Evolutionary conservation across 2,113 vertebrate genomes (phyloP).

Genomic region (Isurus oxyrinchus): DNA sequence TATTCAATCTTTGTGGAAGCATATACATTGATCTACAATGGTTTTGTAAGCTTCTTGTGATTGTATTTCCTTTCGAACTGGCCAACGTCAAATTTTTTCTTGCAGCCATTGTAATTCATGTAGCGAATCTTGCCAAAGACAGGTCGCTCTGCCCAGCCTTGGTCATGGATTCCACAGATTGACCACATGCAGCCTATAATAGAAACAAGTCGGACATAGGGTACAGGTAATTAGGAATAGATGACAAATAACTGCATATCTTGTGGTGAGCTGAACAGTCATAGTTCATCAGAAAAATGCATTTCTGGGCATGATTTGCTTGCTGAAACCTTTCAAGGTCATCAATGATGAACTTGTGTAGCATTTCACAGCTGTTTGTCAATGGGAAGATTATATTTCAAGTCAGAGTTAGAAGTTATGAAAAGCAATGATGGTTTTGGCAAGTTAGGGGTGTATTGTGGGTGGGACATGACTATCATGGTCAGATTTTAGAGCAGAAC

Average conservation of each 20-base stretch:
- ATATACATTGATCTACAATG: background rate
- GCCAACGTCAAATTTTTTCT: constrained; percentile 73
- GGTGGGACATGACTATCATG: background rate
- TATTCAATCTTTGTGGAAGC: background rate
- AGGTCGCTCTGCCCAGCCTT: constrained; percentile 70
- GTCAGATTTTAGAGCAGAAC: background rate
- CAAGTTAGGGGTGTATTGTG: background rate
- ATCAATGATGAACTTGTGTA: background rate
- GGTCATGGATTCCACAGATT: constrained; percentile 79
- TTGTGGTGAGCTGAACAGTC: no score
- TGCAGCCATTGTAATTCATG: constrained; percentile 86
- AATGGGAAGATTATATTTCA: background rate
- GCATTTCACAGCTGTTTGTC: background rate
- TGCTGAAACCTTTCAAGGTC: background rate
- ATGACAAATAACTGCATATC: background rate
- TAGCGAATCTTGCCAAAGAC: constrained; percentile 82
- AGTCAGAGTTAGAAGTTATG: background rate
- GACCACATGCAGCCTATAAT: constrained; percentile 79
- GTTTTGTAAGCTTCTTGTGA: constrained; percentile 37
- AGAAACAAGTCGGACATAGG: background rate
- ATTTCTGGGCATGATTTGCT: background rate
- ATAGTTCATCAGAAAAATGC: background rate
- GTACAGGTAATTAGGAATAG: background rate
- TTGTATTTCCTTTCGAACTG: constrained; percentile 65
- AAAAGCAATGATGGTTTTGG: no score